Percentiles rank a stretch among this genome's conserved stretches.
Conservation (phyloP, 2,797 vertebrate species). For the Rhinoraja longicauda region DNA sequence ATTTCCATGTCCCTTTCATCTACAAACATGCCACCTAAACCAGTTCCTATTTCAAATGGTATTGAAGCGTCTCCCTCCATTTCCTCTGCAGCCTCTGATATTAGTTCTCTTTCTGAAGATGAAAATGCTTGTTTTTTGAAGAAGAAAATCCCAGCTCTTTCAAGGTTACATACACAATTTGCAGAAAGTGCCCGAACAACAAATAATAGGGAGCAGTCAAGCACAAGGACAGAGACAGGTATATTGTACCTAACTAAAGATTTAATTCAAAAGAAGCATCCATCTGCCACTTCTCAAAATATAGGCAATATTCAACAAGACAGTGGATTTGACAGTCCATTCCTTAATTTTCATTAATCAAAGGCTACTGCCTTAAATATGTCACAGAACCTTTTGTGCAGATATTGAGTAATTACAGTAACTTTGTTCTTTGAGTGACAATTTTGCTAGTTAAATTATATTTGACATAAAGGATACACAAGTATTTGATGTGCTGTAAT, state of each 20-base stretch:
- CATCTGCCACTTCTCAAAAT: not conserved
- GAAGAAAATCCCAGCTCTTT: not conserved
- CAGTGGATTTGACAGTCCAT: constrained; percentile 52
- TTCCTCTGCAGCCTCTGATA: not conserved
- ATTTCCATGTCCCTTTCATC: not conserved
- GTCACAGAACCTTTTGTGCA: constrained; percentile 49
- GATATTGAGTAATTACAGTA: constrained; percentile 50
- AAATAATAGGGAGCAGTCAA: not conserved
- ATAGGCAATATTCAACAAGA: constrained; percentile 47
- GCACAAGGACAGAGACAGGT: not conserved
- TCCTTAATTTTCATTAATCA: constrained; percentile 45
- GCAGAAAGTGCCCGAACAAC: not conserved
- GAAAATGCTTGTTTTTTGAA: not conserved
- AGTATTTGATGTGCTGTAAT: constrained; percentile 2
- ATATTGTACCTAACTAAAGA: not conserved
- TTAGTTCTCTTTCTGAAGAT: not conserved
- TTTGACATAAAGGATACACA: constrained; percentile 48
- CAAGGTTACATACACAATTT: not conserved
- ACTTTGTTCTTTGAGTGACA: constrained; percentile 47
- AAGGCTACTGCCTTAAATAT: not conserved
- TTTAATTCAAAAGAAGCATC: not conserved
- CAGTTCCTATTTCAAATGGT: not conserved
- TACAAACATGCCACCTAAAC: not conserved
- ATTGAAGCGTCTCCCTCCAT: not conserved
- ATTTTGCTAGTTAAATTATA: constrained; percentile 45